These are phyloP conservation scores for Corvus cornix DNA, from an alignment of 2,113 vertebrate genomes.

Conservation along the genomic window DNA sequence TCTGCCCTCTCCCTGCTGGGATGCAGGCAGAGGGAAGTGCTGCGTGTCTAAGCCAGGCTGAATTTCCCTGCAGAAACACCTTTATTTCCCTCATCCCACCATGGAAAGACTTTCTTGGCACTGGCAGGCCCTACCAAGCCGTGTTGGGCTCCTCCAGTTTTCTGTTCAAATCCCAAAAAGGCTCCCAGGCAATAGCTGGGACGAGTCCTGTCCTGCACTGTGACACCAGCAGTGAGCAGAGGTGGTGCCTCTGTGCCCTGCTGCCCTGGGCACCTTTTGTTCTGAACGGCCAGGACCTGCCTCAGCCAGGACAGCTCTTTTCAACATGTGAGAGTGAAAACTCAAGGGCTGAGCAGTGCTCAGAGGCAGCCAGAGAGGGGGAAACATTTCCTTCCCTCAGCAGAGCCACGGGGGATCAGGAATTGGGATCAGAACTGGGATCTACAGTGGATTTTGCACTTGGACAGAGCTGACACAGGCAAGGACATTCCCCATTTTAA, in stretches of 20 bases:
- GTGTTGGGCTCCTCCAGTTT: neutral
- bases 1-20: neutral
- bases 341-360: neutral
- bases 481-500: neutral
- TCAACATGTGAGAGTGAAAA: neutral
- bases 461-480: neutral
- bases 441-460: neutral
- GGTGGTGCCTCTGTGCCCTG: accelerated
- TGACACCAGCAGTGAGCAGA: neutral
- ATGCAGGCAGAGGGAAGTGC: neutral
- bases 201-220: neutral
- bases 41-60: neutral
- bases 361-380: neutral
- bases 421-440: neutral
- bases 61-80: neutral
- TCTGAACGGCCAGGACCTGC: neutral
- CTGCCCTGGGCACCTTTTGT: neutral
- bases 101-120: neutral
- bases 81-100: neutral
- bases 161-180: neutral
- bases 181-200: neutral
- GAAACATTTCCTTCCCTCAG: neutral
- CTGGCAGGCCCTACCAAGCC: neutral
- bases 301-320: neutral
- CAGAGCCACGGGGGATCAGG: neutral